Base-by-base conservation (phyloP, 1,140 invertebrate species). In the Aphaenogaster rudis region DNA sequence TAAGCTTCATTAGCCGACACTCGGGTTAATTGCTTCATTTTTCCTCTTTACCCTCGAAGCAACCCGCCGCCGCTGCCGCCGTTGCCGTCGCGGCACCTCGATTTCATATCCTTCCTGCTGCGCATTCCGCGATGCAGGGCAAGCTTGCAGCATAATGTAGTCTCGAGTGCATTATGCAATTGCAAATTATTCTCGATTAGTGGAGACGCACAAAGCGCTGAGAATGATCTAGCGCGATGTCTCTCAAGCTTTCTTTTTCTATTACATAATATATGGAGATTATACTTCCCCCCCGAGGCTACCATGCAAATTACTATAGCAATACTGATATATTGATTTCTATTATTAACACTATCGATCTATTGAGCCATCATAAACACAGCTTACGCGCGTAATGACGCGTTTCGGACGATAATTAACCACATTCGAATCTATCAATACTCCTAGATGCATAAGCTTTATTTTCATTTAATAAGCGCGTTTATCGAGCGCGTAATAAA, bases 11-110 rank as follows among this genome's bases (percentile, higher is more conserved):
- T 88, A 88, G 86, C 72, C 63, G 57, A 71, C 78, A 78, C 74
- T 87, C 86, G 64, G 64, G 74, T 69, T 88, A 88, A 87, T 88
- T 88, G 74, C 85, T 72, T 88, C 87, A 66, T 88, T 80, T 80
- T 87, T 84, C 85, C 77, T 72, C 86, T 59, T 85, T 66, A 84
- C 36, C 50, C 54, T 59, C 39, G 39, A 42, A 79, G 42, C 39
- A 48, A 79, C 39, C 48, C 39, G 42, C 42, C 17, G 21, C 36
- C n/a, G 9, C 13, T 3, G 36, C 2, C 17, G 17, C 6, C 52
- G n/a, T 1, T 0, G 42, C 39, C n/a, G 39, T 33, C 8, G 39
- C 36, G n/a, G 28, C 15, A 66, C 45, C 81, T 50, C 81, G 71
- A 85, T 85, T 85, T 71, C 42, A 67, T 21, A 84, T 84, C 42